Evolutionary conservation across 2,113 vertebrate species (phyloP), one percentile per base, ranked within the genome.

Genomic region (Chaetodon trifascialis): DNA sequence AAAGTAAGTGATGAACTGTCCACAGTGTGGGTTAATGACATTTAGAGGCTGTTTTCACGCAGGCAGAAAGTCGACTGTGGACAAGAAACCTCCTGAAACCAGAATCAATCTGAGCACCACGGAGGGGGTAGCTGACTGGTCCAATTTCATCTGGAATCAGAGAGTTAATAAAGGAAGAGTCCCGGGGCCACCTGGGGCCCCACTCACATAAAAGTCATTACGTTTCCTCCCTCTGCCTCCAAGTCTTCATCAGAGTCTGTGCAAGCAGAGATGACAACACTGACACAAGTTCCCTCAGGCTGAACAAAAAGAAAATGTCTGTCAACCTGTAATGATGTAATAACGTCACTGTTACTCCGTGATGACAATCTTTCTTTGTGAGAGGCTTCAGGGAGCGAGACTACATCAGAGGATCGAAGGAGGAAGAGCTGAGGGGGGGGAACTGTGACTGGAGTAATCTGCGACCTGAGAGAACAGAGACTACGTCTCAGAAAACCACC

Each of bases 161-260:
- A 78, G 56, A 73, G 73, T 65, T 80, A 89, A 83, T 80, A 68
- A 80, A 79, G 63, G 76, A 60, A 19, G 62, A 60, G 59, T 51
- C 67, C 74, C 21, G 16, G 60, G 84, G 77, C 60, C 64, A 79
- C 21, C 59, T 51, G 76, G 67, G 58, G 65, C 64, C 56, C 30
- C n/a, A 3, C 49, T 68, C 47, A 83, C 69, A 86, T 67, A 76
- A 62, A 89, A 92, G 67, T 83, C 83, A 83, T 89, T 88, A 91
- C 71, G 34, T 54, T 67, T 60, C 44, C 17, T 58, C 69, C 64
- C 16, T 56, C 49, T 17, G 49, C 34, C 52, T 19, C 51, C 2
- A n/a, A 4, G 54, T 25, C 54, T 40, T 54, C 76, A 56, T 49
- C 23, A 54, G 17, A 54, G 42, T 62, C 34, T 62, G 34, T 10